Evolutionary conservation across 2,888 invertebrate species (phyloP).

Genomic region (Agonum fuliginosum): DNA sequence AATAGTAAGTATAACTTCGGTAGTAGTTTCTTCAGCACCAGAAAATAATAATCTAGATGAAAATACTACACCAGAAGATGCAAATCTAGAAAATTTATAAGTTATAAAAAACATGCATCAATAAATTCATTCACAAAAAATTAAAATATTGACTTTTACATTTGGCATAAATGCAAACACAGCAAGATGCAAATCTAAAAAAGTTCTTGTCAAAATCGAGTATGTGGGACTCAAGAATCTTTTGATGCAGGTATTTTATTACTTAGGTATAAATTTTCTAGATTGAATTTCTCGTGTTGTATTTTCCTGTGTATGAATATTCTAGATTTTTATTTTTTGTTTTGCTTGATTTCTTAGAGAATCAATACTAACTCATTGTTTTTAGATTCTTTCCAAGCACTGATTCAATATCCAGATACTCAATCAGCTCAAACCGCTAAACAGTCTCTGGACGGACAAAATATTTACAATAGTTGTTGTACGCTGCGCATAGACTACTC

Average conservation of each 20-base stretch:
- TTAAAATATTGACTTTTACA: no score
- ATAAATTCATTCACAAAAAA: no score
- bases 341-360: background rate
- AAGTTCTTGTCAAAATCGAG: slow-evolving; percentile 4
- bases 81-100: no score
- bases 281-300: no score
- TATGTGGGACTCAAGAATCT: no score
- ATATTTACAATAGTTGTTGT: slow-evolving; percentile 99
- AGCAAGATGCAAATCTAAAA: slow-evolving; percentile 1
- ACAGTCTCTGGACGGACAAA: slow-evolving; percentile 97
- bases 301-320: no score
- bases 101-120: no score
- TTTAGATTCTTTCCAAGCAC: slow-evolving; percentile 97
- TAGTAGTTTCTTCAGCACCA: background rate
- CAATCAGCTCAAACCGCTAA: slow-evolving; percentile 98
- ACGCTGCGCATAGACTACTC: slow-evolving; percentile 99
- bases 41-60: slow-evolving; percentile 17
- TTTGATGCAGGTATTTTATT: no score
- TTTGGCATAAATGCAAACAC: no score
- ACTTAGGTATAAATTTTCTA: no score
- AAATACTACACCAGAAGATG: no score
- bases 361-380: background rate
- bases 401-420: slow-evolving; percentile 98
- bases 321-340: no score
- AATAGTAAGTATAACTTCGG: slow-evolving; percentile 87